These are phyloP conservation scores for Columbina picui DNA, from an alignment of 2,113 vertebrate species.

Conservation along the genomic window DNA sequence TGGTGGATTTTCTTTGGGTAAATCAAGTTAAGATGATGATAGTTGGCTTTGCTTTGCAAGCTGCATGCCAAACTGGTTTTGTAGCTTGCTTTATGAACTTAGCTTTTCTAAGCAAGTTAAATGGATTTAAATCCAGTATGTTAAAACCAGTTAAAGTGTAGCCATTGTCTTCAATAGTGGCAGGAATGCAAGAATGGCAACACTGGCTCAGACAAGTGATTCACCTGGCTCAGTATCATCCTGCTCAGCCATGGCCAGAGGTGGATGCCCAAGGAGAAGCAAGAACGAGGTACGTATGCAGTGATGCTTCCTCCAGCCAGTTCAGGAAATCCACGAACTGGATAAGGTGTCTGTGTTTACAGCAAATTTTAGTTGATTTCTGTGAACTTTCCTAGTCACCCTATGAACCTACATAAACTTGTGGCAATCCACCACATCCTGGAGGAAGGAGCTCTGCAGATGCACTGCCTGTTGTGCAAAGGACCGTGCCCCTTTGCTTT, in stretches of 20 bases:
- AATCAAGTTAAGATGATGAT: background rate
- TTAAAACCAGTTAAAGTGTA: background rate
- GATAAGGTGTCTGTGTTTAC: background rate
- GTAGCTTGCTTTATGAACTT: background rate
- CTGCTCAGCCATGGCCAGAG: background rate
- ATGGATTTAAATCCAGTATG: background rate
- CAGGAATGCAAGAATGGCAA: background rate
- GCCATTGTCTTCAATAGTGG: background rate
- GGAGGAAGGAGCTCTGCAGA: background rate
- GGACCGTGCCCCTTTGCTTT: background rate
- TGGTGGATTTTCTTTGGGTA: background rate
- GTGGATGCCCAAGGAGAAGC: background rate
- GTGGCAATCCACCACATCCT: background rate
- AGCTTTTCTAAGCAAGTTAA: background rate
- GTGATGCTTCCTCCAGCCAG: background rate
- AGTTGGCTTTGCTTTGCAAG: background rate
- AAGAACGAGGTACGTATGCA: rapidly evolving
- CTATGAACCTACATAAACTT: background rate
- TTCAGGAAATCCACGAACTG: background rate
- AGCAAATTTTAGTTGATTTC: background rate
- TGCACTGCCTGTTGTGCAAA: background rate
- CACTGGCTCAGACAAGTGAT: background rate
- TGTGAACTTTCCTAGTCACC: background rate
- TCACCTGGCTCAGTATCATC: background rate
- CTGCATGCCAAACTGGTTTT: background rate